Evolutionary conservation across 2,797 vertebrate genomes (phyloP), one percentile per base, ranked within the genome.

Genomic region (Eutrigla gurnardus): DNA sequence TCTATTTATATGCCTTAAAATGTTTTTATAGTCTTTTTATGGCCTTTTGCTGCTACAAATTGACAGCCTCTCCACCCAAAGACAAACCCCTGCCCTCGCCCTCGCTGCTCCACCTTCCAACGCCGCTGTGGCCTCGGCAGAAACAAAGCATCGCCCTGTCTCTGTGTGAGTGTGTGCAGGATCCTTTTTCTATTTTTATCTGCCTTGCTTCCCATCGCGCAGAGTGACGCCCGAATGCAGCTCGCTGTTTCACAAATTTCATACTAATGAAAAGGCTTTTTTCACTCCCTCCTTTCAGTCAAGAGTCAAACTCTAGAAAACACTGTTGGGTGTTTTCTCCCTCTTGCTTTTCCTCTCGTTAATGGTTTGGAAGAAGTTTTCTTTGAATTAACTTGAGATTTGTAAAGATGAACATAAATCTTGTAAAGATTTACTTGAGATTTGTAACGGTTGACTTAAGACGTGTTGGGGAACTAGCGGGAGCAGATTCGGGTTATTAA

Each of bases 161-260:
- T 63, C 55, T 42, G 40, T 42, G 40, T 42, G 40, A 9, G 40
- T 58, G 1, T 70, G 6, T 39, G 25, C 25, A 25, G 25, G 6
- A 45, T 50, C 3, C 58, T 53, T 55, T 53, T 47, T 73, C 79
- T 91, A 78, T 93, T 92, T 92, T 78, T 90, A 85, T 81, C 73
- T 1, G n/a, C 45, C 63, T 74, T 46, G 9, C 62, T 76, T 75
- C 75, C 43, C 36, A 33, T 80, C 64, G 77, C 73, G 74, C 46
- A 68, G 59, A 39, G 37, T 8, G 37, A 71, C 13, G 54, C 65
- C 72, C 57, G 65, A 71, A 81, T 82, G 63, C 52, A 79, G 69
- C 86, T 77, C 70, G 7, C 73, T 65, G 71, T 65, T 64, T 40
- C 45, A 65, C 52, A 68, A 25, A 80, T 46, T 12, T 65, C 54